phyloP scores from a whole-genome alignment of 2,888 invertebrate species.

The Diaprepes abbreviatus region DNA sequence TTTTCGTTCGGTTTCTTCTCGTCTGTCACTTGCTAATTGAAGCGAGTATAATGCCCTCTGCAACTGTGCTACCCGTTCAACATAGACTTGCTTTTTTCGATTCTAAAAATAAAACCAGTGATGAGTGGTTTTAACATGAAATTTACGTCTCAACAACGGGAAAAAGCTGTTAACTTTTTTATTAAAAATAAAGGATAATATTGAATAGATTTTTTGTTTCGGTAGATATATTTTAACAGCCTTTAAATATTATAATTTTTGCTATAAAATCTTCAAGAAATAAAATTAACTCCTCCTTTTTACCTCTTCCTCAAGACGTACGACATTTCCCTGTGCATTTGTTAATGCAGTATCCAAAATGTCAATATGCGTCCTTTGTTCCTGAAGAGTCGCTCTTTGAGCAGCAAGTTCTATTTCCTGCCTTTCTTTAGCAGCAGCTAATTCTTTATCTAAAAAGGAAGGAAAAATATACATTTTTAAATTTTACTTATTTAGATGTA shows the following conservation, averaged over 20 bases:
- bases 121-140: too few relatives aligned
- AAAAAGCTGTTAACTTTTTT: too few relatives aligned
- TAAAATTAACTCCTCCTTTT: too few relatives aligned
- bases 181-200: too few relatives aligned
- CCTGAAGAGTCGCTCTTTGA: constrained; percentile 89
- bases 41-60: constrained; percentile 85
- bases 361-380: constrained; percentile 93
- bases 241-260: too few relatives aligned
- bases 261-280: too few relatives aligned
- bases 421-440: constrained; percentile 89
- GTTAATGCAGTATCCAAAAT: constrained; percentile 92
- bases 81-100: constrained; percentile 87
- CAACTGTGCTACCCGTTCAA: constrained; percentile 86
- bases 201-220: too few relatives aligned
- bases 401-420: constrained; percentile 93
- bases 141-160: too few relatives aligned
- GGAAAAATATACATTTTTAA: too few relatives aligned
- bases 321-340: constrained; percentile 91
- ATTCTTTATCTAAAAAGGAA: constrained; percentile 82
- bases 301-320: constrained; percentile 90
- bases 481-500: too few relatives aligned
- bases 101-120: constrained; percentile 76
- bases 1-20: constrained; percentile 88
- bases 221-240: too few relatives aligned
- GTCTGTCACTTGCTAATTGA: constrained; percentile 86